phyloP scores from a whole-genome alignment of 2,888 invertebrate species.

The Chymomyza procnemis region DNA sequence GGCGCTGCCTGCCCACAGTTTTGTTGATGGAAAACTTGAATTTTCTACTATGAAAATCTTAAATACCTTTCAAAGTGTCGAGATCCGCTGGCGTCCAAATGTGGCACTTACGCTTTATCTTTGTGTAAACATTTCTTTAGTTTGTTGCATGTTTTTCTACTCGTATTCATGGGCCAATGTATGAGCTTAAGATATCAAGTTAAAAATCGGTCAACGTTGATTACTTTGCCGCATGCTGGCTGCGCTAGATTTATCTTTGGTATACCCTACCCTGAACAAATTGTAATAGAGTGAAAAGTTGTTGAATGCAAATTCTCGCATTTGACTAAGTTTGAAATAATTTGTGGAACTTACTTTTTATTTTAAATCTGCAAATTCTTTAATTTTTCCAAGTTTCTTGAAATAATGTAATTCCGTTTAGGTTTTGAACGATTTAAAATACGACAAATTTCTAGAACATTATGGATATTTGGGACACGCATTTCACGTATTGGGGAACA shows the following conservation, averaged over 20 bases:
- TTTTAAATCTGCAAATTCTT: no score
- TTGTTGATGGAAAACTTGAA: background rate
- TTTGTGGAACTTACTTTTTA: no score
- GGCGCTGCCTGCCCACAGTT: background rate
- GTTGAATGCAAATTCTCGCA: no score
- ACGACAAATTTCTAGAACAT: no score
- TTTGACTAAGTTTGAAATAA: no score
- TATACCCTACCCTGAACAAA: background rate
- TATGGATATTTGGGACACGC: no score
- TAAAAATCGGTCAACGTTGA: background rate
- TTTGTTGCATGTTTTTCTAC: background rate
- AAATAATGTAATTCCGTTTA: no score
- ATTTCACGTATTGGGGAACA: no score
- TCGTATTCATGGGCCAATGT: background rate
- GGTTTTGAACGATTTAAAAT: no score
- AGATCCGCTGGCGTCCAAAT: background rate
- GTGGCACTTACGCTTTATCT: conserved; percentile 51
- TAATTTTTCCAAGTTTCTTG: no score
- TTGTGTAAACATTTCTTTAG: conserved; percentile 34
- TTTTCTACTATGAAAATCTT: background rate
- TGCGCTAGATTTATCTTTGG: background rate
- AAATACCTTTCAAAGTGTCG: background rate
- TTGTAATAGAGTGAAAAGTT: no score
- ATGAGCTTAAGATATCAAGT: background rate
- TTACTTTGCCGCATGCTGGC: background rate